These are phyloP conservation scores for Scolopax bukidnonensis DNA, from an alignment of 2,797 vertebrate species.

Conservation along the genomic window DNA sequence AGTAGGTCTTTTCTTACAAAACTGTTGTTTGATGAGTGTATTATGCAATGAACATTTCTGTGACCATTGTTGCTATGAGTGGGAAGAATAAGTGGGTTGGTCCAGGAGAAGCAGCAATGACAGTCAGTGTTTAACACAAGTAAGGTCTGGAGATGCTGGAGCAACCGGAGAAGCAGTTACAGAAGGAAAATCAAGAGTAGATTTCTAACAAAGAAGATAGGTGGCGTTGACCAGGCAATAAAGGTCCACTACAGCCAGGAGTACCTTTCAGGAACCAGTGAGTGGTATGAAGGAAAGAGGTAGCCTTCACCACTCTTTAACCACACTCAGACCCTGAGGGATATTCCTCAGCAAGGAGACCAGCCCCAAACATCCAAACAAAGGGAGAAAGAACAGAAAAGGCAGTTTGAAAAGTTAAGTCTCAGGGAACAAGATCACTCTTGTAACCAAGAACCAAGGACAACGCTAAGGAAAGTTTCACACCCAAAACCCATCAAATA, in stretches of 20 bases:
- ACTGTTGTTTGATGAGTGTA: background rate
- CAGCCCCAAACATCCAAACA: background rate
- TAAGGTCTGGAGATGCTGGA: background rate
- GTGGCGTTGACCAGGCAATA: background rate
- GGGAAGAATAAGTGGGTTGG: accelerated
- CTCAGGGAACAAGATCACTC: background rate
- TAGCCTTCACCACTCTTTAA: background rate
- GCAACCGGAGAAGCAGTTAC: background rate
- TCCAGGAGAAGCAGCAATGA: background rate
- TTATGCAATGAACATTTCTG: background rate
- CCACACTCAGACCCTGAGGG: accelerated
- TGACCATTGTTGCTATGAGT: accelerated
- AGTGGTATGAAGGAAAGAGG: background rate
- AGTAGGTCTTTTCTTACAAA: background rate
- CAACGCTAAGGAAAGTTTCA: background rate
- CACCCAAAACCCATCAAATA: background rate
- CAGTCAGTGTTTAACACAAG: background rate
- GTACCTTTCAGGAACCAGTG: background rate
- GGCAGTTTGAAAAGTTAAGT: background rate
- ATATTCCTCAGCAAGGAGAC: background rate
- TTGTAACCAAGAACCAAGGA: background rate
- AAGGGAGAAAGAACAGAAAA: background rate
- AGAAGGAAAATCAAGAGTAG: background rate
- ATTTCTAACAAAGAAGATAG: background rate
- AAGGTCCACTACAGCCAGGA: background rate